These are phyloP conservation scores for Palythoa grandiflora DNA, from an alignment of 92 coral and sea anemone species.

Conservation along the genomic window DNA sequence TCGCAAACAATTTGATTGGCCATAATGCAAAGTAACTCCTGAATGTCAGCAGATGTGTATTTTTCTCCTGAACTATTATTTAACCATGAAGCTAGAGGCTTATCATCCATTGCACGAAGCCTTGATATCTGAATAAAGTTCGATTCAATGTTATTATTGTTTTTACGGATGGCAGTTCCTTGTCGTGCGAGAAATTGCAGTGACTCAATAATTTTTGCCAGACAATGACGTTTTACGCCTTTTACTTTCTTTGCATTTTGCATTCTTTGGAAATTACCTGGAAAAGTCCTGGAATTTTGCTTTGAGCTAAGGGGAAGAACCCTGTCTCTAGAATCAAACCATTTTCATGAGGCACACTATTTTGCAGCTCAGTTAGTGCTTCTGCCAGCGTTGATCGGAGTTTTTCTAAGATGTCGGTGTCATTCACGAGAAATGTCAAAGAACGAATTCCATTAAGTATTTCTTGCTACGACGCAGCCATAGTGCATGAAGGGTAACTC, in stretches of 20 bases:
- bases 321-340: background rate
- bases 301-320: too few species aligned
- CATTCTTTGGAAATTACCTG: too few species aligned
- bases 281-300: too few species aligned
- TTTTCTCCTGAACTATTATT: too few species aligned
- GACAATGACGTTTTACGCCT: too few species aligned
- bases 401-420: too few species aligned
- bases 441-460: background rate
- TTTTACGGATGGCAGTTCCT: background rate
- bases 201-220: background rate
- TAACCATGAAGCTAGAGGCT: background rate
- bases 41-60: too few species aligned
- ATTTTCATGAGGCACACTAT: background rate
- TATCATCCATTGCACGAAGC: background rate
- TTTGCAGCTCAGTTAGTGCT: background rate
- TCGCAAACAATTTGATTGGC: too few species aligned
- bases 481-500: background rate
- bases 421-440: too few species aligned
- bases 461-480: background rate
- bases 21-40: too few species aligned
- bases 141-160: background rate
- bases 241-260: too few species aligned
- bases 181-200: slow-evolving; percentile 12
- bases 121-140: background rate
- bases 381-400: background rate